Base-by-base conservation (phyloP, 2,797 vertebrate genomes). In the Poecile montanus region DNA sequence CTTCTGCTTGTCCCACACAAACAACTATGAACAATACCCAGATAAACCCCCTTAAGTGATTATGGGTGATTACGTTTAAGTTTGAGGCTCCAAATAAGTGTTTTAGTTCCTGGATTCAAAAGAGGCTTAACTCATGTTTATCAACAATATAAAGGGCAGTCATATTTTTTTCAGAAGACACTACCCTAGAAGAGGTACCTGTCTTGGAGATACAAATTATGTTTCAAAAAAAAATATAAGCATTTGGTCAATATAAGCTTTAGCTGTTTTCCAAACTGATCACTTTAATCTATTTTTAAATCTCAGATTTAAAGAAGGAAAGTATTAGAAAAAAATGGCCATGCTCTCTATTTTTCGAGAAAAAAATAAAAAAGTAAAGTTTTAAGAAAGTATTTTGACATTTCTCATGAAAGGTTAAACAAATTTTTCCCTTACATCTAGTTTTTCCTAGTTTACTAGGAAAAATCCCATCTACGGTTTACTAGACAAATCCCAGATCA, bases 271-370 rank as follows among this genome's bases (percentile, higher is more conserved):
- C 44, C 48, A 92, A 93, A 77, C 26, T 11, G 76, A 89, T 94
- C 68, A 68, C 32, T 96, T 95, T 42, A 78, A 56, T 71, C 75
- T 51, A n/a, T 63, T 91, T 93, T 86, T 61, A 93, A 74, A 84
- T 82, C 54, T 77, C 62, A 84, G 47, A 72, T 54, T 66, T 66
- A 72, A 78, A 42, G 21, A 65, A 71, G 60, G 79, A 77, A 91
- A 78, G 21, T 53, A 27, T 25, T 62, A 67, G 21, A 63, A 94
- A 92, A 82, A 80, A 72, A 60, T 15, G 16, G 9, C 14, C 11
- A 11, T 19, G 5, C 0, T 66, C 4, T 51, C 25, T 70, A 16
- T n/a, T 86, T 92, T 71, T 61, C 1, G 2, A 86, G 57, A 30
- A 42, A 42, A 42, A 42, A 16, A 42, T 34, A 42, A 42, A 42